These are phyloP conservation scores for Scalopus aquaticus DNA, from an alignment of 2,113 vertebrate genomes.

Conservation along the genomic window DNA sequence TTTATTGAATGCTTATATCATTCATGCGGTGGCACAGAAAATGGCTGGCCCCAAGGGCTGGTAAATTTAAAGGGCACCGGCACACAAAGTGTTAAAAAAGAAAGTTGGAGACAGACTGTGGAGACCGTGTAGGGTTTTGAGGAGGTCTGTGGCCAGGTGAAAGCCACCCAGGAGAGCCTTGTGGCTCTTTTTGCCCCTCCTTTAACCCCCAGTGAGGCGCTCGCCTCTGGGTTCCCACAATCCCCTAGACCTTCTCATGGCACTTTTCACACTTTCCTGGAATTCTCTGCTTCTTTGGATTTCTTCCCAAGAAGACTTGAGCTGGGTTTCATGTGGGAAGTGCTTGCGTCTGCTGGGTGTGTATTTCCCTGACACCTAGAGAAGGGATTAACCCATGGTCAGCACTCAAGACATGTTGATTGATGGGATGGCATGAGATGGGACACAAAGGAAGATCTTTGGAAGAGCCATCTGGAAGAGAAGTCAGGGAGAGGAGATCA, in stretches of 20 bases:
- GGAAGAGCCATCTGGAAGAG: slow-evolving; percentile 16
- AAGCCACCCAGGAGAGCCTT: background rate
- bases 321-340: slow-evolving; percentile 20
- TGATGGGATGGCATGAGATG: background rate
- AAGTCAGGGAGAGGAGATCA: background rate
- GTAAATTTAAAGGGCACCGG: no score
- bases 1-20: no score
- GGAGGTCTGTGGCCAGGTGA: background rate
- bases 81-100: no score
- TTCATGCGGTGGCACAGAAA: no score
- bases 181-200: background rate
- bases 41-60: no score
- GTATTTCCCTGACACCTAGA: background rate
- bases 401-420: slow-evolving; percentile 6
- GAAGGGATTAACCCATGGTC: background rate
- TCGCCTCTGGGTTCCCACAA: slow-evolving; percentile 39
- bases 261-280: background rate
- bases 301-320: background rate
- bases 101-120: background rate
- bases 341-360: background rate
- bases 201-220: background rate
- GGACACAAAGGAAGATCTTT: slow-evolving; percentile 1
- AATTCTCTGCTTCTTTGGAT: background rate
- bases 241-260: background rate
- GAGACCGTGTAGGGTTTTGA: background rate